Conservation (phyloP, 2,888 invertebrate species). For the Stomorhina lunata region DNA sequence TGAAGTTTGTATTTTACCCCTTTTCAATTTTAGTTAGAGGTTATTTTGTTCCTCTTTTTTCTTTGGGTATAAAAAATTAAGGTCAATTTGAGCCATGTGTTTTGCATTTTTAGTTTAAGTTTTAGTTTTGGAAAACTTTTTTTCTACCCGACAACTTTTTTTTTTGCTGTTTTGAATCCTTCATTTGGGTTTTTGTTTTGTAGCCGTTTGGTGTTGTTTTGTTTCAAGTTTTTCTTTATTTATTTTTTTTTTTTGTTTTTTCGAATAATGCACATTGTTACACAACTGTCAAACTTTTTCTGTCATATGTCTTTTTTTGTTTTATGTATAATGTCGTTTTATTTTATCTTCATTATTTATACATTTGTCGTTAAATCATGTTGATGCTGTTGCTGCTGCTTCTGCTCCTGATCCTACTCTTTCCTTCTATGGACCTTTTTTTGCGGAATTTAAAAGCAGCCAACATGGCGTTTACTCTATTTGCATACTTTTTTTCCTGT, state of each 20-base stretch:
- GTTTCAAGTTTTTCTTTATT: constrained; percentile 19
- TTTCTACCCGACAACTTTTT: constrained; percentile 16
- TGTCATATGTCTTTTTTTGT: constrained; percentile 57
- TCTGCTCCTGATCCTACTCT: background rate
- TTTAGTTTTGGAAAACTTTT: constrained; percentile 35
- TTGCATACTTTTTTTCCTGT: constrained; percentile 38
- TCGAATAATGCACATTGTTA: constrained; percentile 44
- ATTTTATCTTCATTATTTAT: constrained; percentile 66
- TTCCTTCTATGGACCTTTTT: constrained; percentile 12
- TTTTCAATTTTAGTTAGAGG: background rate
- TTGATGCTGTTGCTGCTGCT: constrained; percentile 42
- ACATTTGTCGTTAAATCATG: constrained; percentile 65
- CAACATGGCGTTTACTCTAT: constrained; percentile 60
- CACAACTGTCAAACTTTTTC: constrained; percentile 63
- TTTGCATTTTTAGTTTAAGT: constrained; percentile 57
- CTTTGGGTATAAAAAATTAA: constrained; percentile 41
- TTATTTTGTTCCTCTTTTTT: constrained; percentile 13
- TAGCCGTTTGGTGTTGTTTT: constrained; percentile 20
- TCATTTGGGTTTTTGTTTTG: constrained; percentile 8
- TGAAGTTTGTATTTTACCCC: constrained; percentile 44
- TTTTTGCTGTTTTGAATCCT: constrained; percentile 25
- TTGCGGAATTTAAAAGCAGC: constrained; percentile 44
- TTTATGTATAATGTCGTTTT: constrained; percentile 55
- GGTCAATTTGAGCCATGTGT: constrained; percentile 65
- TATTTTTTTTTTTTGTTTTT: background rate